A percentile compares a stretch with the other conserved stretches of the same genome.
Evolutionary conservation across 2,113 vertebrate species (phyloP).

Genomic region (Gulo gulo): DNA sequence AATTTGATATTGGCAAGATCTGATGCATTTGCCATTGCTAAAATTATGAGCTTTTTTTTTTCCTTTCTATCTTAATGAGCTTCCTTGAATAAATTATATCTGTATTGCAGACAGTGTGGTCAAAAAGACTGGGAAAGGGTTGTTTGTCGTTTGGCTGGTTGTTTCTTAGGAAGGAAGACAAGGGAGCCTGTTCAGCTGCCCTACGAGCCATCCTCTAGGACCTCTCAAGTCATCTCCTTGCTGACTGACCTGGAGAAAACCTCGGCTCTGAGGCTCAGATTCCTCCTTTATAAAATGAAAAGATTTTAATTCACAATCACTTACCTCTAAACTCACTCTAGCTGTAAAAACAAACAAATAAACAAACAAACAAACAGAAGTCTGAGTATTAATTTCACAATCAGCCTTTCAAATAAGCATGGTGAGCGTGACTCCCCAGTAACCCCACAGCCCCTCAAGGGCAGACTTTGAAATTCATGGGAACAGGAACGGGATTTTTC

Average conservation of each 20-base stretch:
- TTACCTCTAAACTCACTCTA: not conserved
- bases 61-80: not conserved
- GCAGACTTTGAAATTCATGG: not conserved
- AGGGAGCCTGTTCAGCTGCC: not conserved
- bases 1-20: not conserved
- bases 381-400: slow-evolving; percentile 41
- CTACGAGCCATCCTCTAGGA: no score
- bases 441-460: not conserved
- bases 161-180: not conserved
- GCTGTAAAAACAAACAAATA: not conserved
- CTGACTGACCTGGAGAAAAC: not conserved
- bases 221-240: not conserved
- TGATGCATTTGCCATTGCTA: not conserved
- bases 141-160: not conserved
- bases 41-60: not conserved
- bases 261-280: not conserved
- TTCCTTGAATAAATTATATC: not conserved
- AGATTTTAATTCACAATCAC: not conserved
- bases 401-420: slow-evolving; percentile 22
- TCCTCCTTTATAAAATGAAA: slow-evolving; percentile 19
- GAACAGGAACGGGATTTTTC: not conserved
- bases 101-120: not conserved
- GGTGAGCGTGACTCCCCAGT: not conserved
- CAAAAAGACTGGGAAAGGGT: not conserved
- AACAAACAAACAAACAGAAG: not conserved